These are phyloP conservation scores for Hylia prasina DNA, from an alignment of 2,113 vertebrate species.

Conservation along the genomic window DNA sequence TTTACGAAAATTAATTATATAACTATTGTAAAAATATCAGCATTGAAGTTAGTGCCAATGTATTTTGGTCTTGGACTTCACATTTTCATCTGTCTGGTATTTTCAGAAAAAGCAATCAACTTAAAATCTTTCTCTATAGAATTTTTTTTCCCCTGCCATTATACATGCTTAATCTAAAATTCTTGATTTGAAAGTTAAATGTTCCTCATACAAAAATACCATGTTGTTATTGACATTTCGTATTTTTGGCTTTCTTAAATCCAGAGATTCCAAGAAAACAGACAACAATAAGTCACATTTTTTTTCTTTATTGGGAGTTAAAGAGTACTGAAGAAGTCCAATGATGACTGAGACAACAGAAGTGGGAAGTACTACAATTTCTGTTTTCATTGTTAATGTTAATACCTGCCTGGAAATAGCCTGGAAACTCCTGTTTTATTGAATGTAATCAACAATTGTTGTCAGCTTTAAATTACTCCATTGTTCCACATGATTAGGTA, in stretches of 20 bases:
- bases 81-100: constrained; percentile 48
- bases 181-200: background rate
- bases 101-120: background rate
- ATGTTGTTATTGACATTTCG: background rate
- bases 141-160: background rate
- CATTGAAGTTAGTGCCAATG: constrained; percentile 3
- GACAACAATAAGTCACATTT: background rate
- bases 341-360: background rate
- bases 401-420: background rate
- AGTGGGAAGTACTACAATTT: background rate
- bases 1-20: constrained; percentile 35
- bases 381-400: background rate
- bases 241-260: background rate
- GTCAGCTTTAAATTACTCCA: background rate
- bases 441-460: background rate
- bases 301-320: background rate
- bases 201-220: background rate
- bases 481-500: background rate
- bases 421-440: background rate
- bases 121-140: background rate
- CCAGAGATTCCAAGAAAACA: background rate
- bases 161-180: background rate
- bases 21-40: constrained; percentile 29
- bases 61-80: constrained; percentile 28
- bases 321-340: background rate